Base-by-base conservation (phyloP, 2,888 invertebrate species). In the Metopia argyrocephala region DNA sequence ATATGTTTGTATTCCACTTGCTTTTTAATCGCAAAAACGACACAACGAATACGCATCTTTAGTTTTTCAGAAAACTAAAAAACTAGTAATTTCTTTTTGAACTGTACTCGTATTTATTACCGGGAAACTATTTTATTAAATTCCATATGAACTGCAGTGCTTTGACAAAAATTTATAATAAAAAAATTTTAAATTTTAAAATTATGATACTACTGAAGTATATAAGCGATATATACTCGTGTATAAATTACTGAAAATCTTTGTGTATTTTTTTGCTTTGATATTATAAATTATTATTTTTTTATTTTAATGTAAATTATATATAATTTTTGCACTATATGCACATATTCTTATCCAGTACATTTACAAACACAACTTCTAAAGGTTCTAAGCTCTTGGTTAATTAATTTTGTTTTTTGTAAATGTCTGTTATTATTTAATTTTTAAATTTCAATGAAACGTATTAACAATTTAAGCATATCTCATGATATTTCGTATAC, bases 231-330 rank as follows among this genome's bases (percentile, higher is more conserved):
- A n/a, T n/a, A n/a, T n/a, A n/a, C 38, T 20, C 20, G 21, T 18
- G 12, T 27, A 18, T 71, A 31, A 54, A 21, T 48, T 73, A 27
- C 5, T 62, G 48, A 68, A 66, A 73, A 62, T 54, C 71, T 73
- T 68, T 68, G 48, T 73, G 66, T 71, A 38, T 38, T n/a, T 73
- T 61, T 71, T 50, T 75, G 12, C 15, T 56, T 68, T 65, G 54
- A 59, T 73, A 15, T 61, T 74, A 69, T 73, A 56, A 66, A 78
- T 66, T 78, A 66, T 81, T 45, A 69, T 74, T 52, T 74, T 46
- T 82, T 25, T 65, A 56, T 62, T 76, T 76, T 73, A 76, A 73
- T 80, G 62, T 74, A 82, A 82, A 78, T 78, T 78, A 78, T 76
- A 54, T 20, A 45, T 57, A 78, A 65, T 61, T 56, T 50, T 27